Evolutionary conservation across 2,113 vertebrate genomes (phyloP), one percentile per base, ranked within the genome.

Genomic region (Channa argus): DNA sequence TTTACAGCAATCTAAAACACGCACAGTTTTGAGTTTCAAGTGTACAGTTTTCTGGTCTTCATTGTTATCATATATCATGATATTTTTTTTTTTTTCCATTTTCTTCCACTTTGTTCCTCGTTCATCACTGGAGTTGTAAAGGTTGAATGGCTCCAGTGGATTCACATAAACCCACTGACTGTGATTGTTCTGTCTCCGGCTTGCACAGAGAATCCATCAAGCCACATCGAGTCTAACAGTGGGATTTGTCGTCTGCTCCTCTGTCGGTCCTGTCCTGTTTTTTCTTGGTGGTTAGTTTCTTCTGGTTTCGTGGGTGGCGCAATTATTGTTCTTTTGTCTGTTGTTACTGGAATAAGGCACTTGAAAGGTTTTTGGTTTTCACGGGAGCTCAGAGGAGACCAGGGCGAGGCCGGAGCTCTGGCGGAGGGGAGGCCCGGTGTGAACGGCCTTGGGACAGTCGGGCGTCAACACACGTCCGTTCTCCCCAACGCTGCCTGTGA

Each of bases 321-420:
- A 75, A 54, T 71, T 83, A 62, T 39, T 76, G 50, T 59, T 56
- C 45, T 51, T 38, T 39, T 47, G 24, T 24, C 78, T 76, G 14
- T 60, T 74, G 71, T 78, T 82, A 93, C 93, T 81, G 76, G 94
- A 91, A 93, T 98, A 99, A 99, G 98, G 98, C 98, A 99, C 98
- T 97, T 96, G 74, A 75, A 95, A 95, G 92, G 90, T 94, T 96
- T 98, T 98, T 98, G 96, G 97, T 97, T 96, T 97, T 99, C 96
- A 99, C 92, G 97, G 98, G 92, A 99, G 95, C 94, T 99, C 98
- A 56, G 97, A 97, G 94, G 97, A 97, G 93, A 99, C 97, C 91
- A 99, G 95, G 93, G 98, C 97, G 92, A 99, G 94, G 91, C 97
- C 97, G 80, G 98, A 97, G 94, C 96, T 97, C 93, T 97, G 98